A percentile compares a stretch with the other conserved stretches of the same genome.
Evolutionary conservation across 2,797 vertebrate species (phyloP).

Genomic region (Cirrhinus molitorella): DNA sequence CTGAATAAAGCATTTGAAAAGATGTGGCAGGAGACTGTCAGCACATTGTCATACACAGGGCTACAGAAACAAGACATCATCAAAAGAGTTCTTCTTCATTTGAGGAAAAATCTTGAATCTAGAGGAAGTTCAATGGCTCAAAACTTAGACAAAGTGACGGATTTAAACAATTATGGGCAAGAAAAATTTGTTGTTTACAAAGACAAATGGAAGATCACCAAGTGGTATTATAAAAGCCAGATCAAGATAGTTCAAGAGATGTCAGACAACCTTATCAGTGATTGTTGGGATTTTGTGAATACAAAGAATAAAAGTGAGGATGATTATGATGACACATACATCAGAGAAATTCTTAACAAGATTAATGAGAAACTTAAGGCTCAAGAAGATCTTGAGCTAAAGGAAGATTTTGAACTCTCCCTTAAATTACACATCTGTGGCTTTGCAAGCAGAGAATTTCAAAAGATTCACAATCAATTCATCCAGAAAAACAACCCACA

Average conservation of each 20-base stretch:
- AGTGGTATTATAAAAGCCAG: background rate
- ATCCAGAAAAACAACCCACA: slow-evolving; percentile 32
- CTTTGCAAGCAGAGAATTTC: slow-evolving; percentile 55
- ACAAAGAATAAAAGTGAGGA: background rate
- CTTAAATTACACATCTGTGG: slow-evolving; percentile 62
- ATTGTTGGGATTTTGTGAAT: background rate
- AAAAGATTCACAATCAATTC: slow-evolving; percentile 59
- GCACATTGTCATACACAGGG: background rate
- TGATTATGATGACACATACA: slow-evolving; percentile 54
- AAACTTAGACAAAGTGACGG: background rate
- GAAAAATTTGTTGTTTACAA: background rate
- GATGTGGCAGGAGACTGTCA: slow-evolving; percentile 48
- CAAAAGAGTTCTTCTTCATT: background rate
- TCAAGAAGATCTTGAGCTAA: background rate
- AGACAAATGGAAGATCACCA: background rate
- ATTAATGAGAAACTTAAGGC: slow-evolving; percentile 48
- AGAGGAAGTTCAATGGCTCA: slow-evolving; percentile 36
- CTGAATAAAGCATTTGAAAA: slow-evolving; percentile 46
- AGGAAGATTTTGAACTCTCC: slow-evolving; percentile 31
- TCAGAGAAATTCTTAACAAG: slow-evolving; percentile 35
- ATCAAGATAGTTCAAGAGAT: background rate
- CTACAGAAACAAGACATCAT: background rate
- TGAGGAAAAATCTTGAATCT: slow-evolving; percentile 19
- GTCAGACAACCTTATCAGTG: background rate
- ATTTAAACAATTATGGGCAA: background rate